Evolutionary conservation across 2,113 vertebrate genomes (phyloP), one percentile per base, ranked within the genome.

Genomic region (Chaetodon auriga): DNA sequence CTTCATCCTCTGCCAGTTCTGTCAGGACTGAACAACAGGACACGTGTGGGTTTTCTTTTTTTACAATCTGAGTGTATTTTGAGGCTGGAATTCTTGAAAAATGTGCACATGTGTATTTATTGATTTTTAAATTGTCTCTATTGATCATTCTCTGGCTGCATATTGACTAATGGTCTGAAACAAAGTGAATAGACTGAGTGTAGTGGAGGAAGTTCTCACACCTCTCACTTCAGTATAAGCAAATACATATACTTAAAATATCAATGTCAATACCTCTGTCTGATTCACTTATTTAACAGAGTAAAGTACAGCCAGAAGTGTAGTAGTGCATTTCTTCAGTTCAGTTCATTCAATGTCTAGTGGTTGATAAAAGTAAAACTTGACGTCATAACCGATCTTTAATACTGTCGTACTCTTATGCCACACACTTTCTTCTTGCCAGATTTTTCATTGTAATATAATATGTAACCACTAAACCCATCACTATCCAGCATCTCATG

Each of bases 401-500:
- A 43, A 43, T 43, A 43, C 41, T 43, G 6, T 43, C 9, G 9
- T 43, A 43, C 1, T 43, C 9, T 43, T 43, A 43, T 43, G 41
- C 41, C 41, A 43, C 41, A 43, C 6, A 51, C 25, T n/a, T 21
- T 54, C 19, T 5, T 45, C 53, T 41, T n/a, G 15, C 25, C 68
- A 36, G 4, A 64, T 72, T 54, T 41, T 46, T 23, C 25, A 49
- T 5, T 76, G 66, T 23, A 62, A 48, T 77, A 65, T 81, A 82
- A 83, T 80, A 80, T 64, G 16, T 25, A 71, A 35, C 68, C 53
- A 84, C 79, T 69, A 82, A 57, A 78, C 66, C 55, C 48, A 41
- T 60, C 80, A 21, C 25, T 84, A 9, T 83, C 79, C 62, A 84
- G 72, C 64, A 61, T 75, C 74, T 85, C 62, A 54, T 45, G 53